These are phyloP conservation scores for Galerucella calmariensis DNA, from an alignment of 2,888 invertebrate genomes.

Conservation along the genomic window DNA sequence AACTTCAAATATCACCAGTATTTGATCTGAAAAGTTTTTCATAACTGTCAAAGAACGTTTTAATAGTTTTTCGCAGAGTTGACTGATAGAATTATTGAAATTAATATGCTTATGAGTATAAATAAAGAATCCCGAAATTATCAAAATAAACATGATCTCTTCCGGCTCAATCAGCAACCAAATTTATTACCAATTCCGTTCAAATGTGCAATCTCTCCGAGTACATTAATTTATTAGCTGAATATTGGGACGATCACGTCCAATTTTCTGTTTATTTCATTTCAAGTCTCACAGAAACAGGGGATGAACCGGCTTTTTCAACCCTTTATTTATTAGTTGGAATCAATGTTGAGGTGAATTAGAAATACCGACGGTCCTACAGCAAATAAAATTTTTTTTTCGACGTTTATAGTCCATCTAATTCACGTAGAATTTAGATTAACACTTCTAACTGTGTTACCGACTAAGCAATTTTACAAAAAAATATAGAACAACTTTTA, in stretches of 20 bases:
- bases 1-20: no score
- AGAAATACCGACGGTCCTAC: slow-evolving; percentile 44
- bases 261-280: slow-evolving; percentile 54
- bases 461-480: not conserved
- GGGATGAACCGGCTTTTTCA: slow-evolving; percentile 58
- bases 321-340: slow-evolving; percentile 60
- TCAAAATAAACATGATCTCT: slow-evolving; percentile 17
- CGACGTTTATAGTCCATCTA: slow-evolving; percentile 62
- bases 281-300: slow-evolving; percentile 51
- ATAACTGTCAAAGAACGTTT: no score
- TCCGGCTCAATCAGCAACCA: slow-evolving; percentile 20
- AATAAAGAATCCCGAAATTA: slow-evolving; percentile 10
- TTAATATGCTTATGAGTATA: not conserved
- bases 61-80: no score
- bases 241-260: slow-evolving; percentile 48
- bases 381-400: slow-evolving; percentile 52
- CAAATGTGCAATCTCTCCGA: slow-evolving; percentile 17
- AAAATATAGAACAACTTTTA: no score
- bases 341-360: slow-evolving; percentile 63
- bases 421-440: slow-evolving; percentile 56
- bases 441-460: slow-evolving; percentile 17
- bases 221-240: slow-evolving; percentile 48
- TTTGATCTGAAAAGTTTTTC: no score
- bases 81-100: not conserved
- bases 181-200: slow-evolving; percentile 21